Conservation (phyloP, 2,113 vertebrate genomes). For the Ctenomys sociabilis region DNA sequence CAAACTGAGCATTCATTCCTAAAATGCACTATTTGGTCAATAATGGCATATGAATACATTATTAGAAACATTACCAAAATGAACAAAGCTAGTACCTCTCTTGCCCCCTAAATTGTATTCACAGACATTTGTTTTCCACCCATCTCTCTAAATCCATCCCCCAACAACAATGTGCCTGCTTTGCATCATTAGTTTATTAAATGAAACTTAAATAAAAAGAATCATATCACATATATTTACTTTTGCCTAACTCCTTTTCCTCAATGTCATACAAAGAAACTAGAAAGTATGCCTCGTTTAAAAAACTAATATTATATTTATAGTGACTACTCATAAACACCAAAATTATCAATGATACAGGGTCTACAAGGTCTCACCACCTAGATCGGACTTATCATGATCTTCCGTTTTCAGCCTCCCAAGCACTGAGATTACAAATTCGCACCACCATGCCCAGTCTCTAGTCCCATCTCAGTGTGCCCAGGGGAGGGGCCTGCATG, state of each 20-base stretch:
- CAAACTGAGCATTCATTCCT: background rate
- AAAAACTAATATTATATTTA: background rate
- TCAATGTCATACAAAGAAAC: background rate
- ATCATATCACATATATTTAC: background rate
- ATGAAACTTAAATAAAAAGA: background rate
- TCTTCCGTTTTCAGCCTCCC: too few relatives aligned
- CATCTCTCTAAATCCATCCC: background rate
- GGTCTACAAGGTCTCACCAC: too few relatives aligned
- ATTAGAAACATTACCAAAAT: background rate
- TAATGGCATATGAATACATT: background rate
- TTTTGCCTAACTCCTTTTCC: background rate
- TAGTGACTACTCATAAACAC: background rate
- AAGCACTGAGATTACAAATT: too few relatives aligned
- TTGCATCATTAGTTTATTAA: background rate
- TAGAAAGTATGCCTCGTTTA: background rate
- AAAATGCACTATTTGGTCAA: background rate
- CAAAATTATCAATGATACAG: background rate
- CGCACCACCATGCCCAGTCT: too few relatives aligned
- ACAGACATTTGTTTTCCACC: background rate
- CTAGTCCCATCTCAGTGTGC: too few relatives aligned
- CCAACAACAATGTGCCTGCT: background rate
- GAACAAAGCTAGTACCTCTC: background rate
- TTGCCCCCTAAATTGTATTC: background rate
- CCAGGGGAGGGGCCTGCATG: too few relatives aligned
- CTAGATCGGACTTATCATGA: too few relatives aligned